Conservation (phyloP, 2,888 invertebrate genomes). For the Drosophila nr. medialis region DNA sequence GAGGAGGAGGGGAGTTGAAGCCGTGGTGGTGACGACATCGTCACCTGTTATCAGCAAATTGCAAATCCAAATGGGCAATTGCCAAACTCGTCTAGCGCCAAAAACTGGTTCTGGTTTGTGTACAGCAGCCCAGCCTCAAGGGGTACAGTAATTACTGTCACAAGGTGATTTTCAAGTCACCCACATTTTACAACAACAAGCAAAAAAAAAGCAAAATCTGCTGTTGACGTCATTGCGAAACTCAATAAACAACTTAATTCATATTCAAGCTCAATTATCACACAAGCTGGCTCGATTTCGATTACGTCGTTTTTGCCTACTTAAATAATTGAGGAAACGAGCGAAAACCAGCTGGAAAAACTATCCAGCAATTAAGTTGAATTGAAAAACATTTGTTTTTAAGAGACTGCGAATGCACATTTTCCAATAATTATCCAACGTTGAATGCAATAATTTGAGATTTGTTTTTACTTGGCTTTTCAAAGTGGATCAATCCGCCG, state of each 20-base stretch:
- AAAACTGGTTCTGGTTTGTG: conserved; percentile 22
- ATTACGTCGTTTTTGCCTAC: neutral
- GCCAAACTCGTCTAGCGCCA: conserved; percentile 27
- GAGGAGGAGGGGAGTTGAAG: conserved; percentile 5
- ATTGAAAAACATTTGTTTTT: conserved; percentile 37
- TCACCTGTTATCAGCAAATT: conserved; percentile 51
- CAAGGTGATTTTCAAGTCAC: conserved; percentile 29
- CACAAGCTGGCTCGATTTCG: conserved; percentile 15
- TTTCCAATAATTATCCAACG: conserved; percentile 34
- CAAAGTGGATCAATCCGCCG: conserved; percentile 30
- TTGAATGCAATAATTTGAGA: conserved; percentile 29
- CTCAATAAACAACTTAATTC: conserved; percentile 31
- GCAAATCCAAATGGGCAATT: conserved; percentile 42
- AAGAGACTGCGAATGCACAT: conserved; percentile 50
- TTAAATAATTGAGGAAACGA: conserved; percentile 59
- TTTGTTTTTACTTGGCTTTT: conserved; percentile 13
- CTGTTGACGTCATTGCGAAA: conserved; percentile 24
- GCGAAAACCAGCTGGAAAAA: conserved; percentile 44
- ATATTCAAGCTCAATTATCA: conserved; percentile 33
- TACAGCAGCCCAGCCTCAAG: neutral
- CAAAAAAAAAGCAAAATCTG: neutral
- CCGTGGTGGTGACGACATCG: conserved; percentile 18
- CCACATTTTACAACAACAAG: conserved; percentile 27
- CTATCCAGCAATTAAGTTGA: conserved; percentile 57
- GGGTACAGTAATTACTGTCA: conserved; percentile 20